phyloP scores from a whole-genome alignment of 2,797 vertebrate genomes.

The Harpagifer antarcticus region DNA sequence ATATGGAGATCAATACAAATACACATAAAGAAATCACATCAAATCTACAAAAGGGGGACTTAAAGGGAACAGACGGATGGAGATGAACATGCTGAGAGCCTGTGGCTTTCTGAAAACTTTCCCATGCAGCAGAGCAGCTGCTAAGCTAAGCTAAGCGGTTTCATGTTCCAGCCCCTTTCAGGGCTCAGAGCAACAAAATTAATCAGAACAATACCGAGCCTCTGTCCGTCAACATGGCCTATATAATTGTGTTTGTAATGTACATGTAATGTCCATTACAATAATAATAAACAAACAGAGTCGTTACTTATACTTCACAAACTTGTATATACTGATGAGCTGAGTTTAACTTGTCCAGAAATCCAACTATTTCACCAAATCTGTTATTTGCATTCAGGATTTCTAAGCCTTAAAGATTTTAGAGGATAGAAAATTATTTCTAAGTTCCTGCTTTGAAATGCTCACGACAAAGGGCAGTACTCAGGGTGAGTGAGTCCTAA shows the following conservation, averaged over 20 bases:
- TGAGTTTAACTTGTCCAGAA: not conserved
- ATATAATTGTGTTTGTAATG: too few species aligned
- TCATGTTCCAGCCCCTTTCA: conserved; percentile 26
- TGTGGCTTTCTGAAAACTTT: conserved; percentile 45
- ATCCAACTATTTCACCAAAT: conserved; percentile 1
- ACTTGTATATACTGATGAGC: not conserved
- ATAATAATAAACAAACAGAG: too few species aligned
- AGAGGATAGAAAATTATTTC: not conserved
- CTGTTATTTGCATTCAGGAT: not conserved
- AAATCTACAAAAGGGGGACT: conserved; percentile 6
- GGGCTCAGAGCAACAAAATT: conserved; percentile 30
- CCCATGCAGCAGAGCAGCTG: conserved; percentile 42
- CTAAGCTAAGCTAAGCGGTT: conserved; percentile 35
- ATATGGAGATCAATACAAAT: not conserved
- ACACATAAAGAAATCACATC: conserved; percentile 4
- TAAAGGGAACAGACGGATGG: not conserved
- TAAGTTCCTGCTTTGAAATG: not conserved
- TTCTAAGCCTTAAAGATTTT: not conserved
- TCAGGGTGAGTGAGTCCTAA: conserved; percentile 14
- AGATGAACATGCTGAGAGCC: conserved; percentile 20
- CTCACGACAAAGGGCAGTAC: conserved; percentile 8
- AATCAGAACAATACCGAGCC: conserved; percentile 18
- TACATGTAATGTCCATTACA: too few species aligned
- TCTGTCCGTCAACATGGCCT: conserved; percentile 3
- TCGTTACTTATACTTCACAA: not conserved